Percentiles rank a stretch among this genome's conserved stretches.
Conservation (phyloP, 2,113 vertebrate species). For the Mesitornis unicolor region DNA sequence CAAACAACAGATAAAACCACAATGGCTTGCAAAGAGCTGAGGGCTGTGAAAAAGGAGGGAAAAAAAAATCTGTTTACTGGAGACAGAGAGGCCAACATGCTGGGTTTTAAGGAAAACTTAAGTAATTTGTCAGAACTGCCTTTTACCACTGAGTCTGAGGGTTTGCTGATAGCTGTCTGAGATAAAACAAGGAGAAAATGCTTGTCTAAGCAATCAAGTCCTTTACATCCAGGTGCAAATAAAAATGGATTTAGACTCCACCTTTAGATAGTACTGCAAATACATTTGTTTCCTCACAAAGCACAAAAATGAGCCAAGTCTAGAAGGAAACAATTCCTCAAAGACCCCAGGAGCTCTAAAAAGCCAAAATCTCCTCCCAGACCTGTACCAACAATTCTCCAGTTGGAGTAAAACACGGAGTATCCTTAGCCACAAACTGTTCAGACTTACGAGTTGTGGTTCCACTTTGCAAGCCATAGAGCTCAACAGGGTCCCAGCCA, state of each 20-base stretch:
- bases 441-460: not conserved
- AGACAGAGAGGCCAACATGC: not conserved
- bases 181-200: not conserved
- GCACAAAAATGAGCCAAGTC: not conserved
- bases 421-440: not conserved
- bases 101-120: not conserved
- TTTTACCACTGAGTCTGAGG: not conserved
- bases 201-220: not conserved
- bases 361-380: not conserved
- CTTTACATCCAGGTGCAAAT: not conserved
- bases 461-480: not conserved
- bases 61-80: not conserved
- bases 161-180: not conserved
- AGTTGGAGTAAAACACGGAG: not conserved
- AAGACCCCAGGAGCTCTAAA: not conserved
- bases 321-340: not conserved
- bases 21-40: not conserved
- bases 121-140: not conserved
- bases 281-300: not conserved
- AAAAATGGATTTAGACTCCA: not conserved
- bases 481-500: not conserved
- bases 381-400: not conserved
- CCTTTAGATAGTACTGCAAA: not conserved
- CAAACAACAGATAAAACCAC: constrained; percentile 21
- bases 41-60: not conserved